Evolutionary conservation across 2,113 vertebrate species (phyloP).

Genomic region (Zosterops japonicus): DNA sequence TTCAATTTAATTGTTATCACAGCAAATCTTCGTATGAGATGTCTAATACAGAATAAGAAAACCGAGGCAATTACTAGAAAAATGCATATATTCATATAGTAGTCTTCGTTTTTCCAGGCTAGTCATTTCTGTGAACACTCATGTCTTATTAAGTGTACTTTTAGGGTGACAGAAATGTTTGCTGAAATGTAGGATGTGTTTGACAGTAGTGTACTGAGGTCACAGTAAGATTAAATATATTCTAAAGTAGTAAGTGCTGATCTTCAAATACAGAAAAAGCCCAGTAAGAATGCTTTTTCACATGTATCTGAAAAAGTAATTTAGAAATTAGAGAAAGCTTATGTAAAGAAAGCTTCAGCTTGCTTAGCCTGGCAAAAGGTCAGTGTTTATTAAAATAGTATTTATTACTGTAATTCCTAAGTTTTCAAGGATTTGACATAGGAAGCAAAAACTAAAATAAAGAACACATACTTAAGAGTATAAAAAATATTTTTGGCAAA

Average conservation of each 20-base stretch:
- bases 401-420: constrained; percentile 3
- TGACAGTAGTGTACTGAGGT: not conserved
- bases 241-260: not conserved
- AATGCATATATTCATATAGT: not conserved
- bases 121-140: not conserved
- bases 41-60: not conserved
- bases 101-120: not conserved
- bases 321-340: not conserved
- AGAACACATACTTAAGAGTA: not conserved
- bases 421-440: not conserved
- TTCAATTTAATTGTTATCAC: constrained; percentile 3
- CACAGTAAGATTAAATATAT: constrained; percentile 41
- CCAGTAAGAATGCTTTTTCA: not conserved
- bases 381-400: not conserved
- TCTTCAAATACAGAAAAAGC: not conserved
- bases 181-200: constrained; percentile 14
- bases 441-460: not conserved
- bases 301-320: not conserved
- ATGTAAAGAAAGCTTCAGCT: not conserved
- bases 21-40: not conserved
- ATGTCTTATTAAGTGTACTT: not conserved
- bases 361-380: not conserved
- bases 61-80: not conserved
- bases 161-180: constrained; percentile 17
- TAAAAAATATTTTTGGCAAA: not conserved